Conservation (phyloP, 2,113 vertebrate species). For the Recurvirostra avosetta region DNA sequence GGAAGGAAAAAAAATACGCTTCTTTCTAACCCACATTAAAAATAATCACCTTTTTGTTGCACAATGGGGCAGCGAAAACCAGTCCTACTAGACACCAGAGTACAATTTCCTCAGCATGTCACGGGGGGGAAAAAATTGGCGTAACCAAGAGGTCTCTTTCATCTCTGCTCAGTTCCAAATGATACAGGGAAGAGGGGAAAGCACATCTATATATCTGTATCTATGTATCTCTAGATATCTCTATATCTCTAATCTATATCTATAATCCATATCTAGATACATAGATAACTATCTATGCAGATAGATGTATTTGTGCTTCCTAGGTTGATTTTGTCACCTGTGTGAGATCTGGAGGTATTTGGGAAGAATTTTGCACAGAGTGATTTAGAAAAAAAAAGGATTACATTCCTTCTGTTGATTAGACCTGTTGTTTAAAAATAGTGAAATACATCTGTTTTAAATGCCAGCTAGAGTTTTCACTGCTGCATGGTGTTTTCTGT, state of each 20-base stretch:
- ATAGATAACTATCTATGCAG: background rate
- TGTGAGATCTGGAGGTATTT: background rate
- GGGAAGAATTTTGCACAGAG: background rate
- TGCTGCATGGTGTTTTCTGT: slow-evolving; percentile 33
- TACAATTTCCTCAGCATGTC: slow-evolving; percentile 17
- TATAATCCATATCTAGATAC: background rate
- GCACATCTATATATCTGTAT: background rate
- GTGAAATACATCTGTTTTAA: background rate
- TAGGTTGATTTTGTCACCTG: background rate
- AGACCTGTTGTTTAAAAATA: slow-evolving; percentile 41
- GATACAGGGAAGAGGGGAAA: background rate
- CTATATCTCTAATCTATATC: background rate
- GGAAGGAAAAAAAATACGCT: background rate
- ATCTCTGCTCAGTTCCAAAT: slow-evolving; percentile 5
- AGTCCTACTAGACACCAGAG: background rate
- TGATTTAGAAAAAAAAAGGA: background rate
- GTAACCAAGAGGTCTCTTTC: background rate
- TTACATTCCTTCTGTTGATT: slow-evolving; percentile 34
- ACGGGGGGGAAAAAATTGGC: background rate
- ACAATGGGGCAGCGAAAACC: slow-evolving; percentile 9
- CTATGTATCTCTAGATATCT: too few species aligned
- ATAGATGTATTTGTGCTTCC: background rate
- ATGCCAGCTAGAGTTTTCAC: slow-evolving; percentile 4
- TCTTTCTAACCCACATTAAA: slow-evolving; percentile 16
- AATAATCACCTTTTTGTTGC: slow-evolving; percentile 36